Percentiles rank a stretch among this genome's conserved stretches.
phyloP scores from a whole-genome alignment of 37 sponge, comb jelly and placozoan species.

The Ephydatia muelleri region DNA sequence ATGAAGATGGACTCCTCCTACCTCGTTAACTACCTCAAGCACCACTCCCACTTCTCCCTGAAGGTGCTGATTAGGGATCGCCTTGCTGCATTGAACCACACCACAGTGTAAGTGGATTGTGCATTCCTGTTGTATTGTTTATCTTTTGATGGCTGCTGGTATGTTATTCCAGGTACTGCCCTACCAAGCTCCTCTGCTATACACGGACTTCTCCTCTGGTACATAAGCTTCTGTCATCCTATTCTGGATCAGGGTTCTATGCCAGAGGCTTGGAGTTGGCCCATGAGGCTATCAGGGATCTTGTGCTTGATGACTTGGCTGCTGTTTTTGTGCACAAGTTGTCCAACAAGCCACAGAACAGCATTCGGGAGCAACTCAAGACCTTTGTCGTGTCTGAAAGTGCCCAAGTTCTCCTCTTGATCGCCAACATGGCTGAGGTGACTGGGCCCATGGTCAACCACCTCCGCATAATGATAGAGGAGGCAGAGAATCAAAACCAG shows the following conservation, averaged over 20 bases:
- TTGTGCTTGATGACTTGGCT: slow-evolving; percentile 19
- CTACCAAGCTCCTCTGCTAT: slow-evolving; percentile 75
- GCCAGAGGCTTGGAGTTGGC: neutral
- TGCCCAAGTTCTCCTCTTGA: slow-evolving; percentile 24
- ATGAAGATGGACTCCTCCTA: slow-evolving; percentile 56
- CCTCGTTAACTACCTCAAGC: slow-evolving; percentile 67
- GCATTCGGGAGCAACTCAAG: slow-evolving; percentile 38
- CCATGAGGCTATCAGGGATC: neutral
- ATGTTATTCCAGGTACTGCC: neutral
- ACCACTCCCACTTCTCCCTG: slow-evolving; percentile 86
- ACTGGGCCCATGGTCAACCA: slow-evolving; percentile 80
- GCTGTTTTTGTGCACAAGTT: slow-evolving; percentile 55
- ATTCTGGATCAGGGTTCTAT: neutral
- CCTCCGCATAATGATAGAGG: slow-evolving; percentile 87
- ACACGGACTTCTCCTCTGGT: slow-evolving; percentile 69
- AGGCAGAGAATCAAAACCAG: slow-evolving; percentile 39
- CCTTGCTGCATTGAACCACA: neutral
- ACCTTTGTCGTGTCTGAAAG: slow-evolving; percentile 27
- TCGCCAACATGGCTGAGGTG: slow-evolving; percentile 80
- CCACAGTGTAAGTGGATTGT: neutral
- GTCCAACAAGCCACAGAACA: slow-evolving; percentile 46
- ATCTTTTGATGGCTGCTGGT: neutral
- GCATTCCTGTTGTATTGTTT: neutral
- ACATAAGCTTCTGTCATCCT: slow-evolving; percentile 68
- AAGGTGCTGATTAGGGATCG: slow-evolving; percentile 52